Conservation (phyloP, 2,797 vertebrate genomes). For the Notolabrus celidotus region DNA sequence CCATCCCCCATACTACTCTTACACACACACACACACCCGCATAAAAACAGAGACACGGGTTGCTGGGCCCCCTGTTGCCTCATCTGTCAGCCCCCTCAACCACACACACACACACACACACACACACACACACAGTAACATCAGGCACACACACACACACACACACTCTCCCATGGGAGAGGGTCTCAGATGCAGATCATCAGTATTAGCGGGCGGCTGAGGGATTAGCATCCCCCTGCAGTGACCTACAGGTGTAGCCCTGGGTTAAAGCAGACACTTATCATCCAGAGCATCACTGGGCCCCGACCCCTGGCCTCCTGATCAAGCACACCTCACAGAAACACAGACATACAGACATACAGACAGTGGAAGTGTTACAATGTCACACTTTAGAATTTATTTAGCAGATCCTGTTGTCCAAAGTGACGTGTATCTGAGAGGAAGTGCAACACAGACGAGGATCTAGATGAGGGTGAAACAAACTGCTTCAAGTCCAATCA, state of each 20-base stretch:
- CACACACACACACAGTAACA: slow-evolving; percentile 28
- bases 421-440: too few species aligned
- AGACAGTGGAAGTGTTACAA: slow-evolving; percentile 33
- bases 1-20: slow-evolving; percentile 41
- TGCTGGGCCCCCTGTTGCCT: slow-evolving; percentile 82
- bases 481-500: too few species aligned
- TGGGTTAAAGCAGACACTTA: slow-evolving; percentile 86
- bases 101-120: slow-evolving; percentile 53
- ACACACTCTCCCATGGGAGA: slow-evolving; percentile 74
- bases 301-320: slow-evolving; percentile 57
- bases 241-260: slow-evolving; percentile 89
- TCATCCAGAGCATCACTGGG: slow-evolving; percentile 73
- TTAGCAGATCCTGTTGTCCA: too few species aligned
- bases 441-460: too few species aligned
- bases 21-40: slow-evolving; percentile 7
- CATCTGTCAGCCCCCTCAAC: slow-evolving; percentile 78
- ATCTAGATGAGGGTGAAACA: too few species aligned
- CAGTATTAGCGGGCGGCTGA: slow-evolving; percentile 83
- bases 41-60: slow-evolving; percentile 67
- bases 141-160: slow-evolving; percentile 32
- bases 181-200: slow-evolving; percentile 89
- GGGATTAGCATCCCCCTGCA: slow-evolving; percentile 85
- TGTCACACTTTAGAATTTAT: too few species aligned
- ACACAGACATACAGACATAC: slow-evolving; percentile 31
- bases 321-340: slow-evolving; percentile 49